These are phyloP conservation scores for Diprion similis DNA, from an alignment of 1,140 invertebrate genomes.

Conservation along the genomic window DNA sequence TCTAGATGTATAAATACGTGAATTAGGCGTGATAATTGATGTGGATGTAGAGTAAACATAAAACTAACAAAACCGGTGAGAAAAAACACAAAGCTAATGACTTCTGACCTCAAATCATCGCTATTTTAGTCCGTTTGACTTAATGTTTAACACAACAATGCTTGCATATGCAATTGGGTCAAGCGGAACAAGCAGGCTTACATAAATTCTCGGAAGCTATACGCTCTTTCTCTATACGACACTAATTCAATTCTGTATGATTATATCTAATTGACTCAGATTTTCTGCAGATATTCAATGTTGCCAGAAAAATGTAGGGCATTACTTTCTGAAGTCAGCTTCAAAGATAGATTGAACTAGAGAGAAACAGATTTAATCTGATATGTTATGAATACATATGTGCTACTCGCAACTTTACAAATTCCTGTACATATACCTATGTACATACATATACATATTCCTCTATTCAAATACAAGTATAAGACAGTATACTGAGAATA, in stretches of 20 bases:
- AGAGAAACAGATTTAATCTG: background rate
- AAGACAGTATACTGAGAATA: too few species aligned
- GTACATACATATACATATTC: too few species aligned
- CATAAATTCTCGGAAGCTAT: background rate
- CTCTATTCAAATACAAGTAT: too few species aligned
- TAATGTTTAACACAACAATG: background rate
- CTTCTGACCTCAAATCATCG: too few species aligned
- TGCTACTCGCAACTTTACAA: background rate
- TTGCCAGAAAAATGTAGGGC: constrained; percentile 41
- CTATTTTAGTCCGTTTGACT: background rate
- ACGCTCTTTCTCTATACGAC: background rate
- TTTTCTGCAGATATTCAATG: background rate
- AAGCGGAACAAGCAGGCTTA: background rate
- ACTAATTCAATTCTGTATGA: background rate
- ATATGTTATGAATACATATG: background rate
- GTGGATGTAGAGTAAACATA: background rate
- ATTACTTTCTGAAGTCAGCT: constrained; percentile 35
- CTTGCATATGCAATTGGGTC: background rate
- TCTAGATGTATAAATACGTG: constrained; percentile 18
- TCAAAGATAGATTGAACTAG: constrained; percentile 29
- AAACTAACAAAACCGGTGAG: background rate
- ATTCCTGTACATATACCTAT: background rate
- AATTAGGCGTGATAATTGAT: constrained; percentile 16
- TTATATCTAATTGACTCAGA: background rate
- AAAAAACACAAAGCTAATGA: too few species aligned